These are phyloP conservation scores for Stegodyphus mimosarum DNA, from an alignment of 1,140 invertebrate species.

Conservation along the genomic window DNA sequence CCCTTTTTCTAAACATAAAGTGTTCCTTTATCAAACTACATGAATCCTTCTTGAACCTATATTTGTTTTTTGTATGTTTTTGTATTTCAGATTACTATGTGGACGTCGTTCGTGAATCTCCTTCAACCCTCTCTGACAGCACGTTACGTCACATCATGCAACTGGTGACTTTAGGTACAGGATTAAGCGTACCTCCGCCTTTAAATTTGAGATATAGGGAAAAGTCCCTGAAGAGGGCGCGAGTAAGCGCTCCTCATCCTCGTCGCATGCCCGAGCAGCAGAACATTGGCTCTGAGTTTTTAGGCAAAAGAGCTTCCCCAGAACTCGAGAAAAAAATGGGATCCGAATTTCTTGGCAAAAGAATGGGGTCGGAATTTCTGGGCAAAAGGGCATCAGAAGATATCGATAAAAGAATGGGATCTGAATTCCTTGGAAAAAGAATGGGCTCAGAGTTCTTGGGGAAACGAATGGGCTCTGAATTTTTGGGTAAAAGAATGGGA, in stretches of 20 bases:
- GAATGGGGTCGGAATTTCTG: conserved; percentile 63
- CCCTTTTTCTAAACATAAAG: too few species aligned
- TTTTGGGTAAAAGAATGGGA: conserved; percentile 62
- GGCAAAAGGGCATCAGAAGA: conserved; percentile 63
- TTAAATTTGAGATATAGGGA: conserved; percentile 24
- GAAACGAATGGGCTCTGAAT: conserved; percentile 62
- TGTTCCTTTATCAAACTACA: too few species aligned
- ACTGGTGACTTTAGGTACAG: conserved; percentile 48
- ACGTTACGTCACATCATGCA: conserved; percentile 51
- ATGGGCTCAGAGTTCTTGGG: conserved; percentile 61
- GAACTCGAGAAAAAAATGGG: conserved; percentile 57
- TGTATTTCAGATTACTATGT: conserved; percentile 39
- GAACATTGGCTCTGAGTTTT: conserved; percentile 56
- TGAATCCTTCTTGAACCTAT: background rate
- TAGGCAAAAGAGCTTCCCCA: conserved; percentile 52
- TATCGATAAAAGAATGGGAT: conserved; percentile 53
- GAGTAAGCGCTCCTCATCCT: conserved; percentile 1
- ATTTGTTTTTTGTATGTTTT: background rate
- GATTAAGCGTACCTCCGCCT: conserved; percentile 30
- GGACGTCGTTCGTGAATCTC: conserved; percentile 7
- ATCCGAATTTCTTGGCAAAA: conserved; percentile 63
- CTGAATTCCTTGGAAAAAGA: conserved; percentile 63
- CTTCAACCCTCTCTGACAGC: conserved; percentile 27
- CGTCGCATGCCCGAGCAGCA: background rate
- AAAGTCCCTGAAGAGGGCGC: conserved; percentile 51